Conservation (phyloP, 2,113 vertebrate species). For the Riparia riparia region DNA sequence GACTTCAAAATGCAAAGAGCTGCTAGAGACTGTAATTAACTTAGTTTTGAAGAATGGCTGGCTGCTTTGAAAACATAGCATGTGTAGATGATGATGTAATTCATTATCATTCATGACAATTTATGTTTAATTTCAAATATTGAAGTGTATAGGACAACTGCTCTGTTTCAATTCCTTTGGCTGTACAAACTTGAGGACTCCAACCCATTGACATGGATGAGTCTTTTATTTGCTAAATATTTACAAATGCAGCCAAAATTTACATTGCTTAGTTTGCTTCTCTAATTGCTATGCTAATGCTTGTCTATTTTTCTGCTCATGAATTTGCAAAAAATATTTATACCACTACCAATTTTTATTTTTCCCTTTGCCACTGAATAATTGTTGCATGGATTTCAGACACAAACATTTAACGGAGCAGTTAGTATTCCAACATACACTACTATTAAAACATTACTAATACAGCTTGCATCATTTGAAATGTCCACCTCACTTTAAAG, state of each 20-base stretch:
- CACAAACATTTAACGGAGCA: neutral
- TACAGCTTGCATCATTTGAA: neutral
- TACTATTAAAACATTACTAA: neutral
- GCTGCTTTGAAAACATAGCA: neutral
- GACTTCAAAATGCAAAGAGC: neutral
- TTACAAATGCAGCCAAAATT: constrained; percentile 17
- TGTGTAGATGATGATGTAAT: neutral
- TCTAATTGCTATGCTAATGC: neutral
- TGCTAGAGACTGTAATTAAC: neutral
- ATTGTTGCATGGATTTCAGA: neutral
- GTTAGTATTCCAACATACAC: neutral
- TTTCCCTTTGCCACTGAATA: neutral
- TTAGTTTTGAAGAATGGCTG: neutral
- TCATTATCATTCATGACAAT: neutral
- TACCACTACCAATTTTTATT: neutral
- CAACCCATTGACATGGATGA: neutral
- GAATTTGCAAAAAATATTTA: constrained; percentile 21
- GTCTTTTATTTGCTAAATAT: constrained; percentile 17
- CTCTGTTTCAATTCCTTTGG: neutral
- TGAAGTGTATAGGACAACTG: neutral
- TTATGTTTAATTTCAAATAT: neutral
- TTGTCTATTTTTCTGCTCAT: neutral
- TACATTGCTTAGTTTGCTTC: constrained; percentile 7
- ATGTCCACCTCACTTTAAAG: neutral
- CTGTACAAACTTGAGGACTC: neutral